phyloP scores from a whole-genome alignment of 2,888 invertebrate species.

The Blastobasis adustella region DNA sequence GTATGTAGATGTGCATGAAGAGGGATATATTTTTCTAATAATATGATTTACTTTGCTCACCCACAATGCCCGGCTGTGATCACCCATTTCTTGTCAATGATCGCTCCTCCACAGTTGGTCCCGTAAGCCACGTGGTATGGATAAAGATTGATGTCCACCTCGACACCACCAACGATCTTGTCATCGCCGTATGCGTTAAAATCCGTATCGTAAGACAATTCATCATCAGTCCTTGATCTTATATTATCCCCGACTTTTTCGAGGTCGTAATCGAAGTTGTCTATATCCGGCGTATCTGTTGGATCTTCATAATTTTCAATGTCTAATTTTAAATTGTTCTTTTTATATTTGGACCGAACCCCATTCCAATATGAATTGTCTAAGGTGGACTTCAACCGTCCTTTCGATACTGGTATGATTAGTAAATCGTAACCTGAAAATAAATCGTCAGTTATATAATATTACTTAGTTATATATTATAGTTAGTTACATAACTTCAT shows the following conservation, averaged over 20 bases:
- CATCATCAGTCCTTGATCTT: conserved; percentile 9
- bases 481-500: no score
- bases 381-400: conserved; percentile 8
- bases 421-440: conserved; percentile 47
- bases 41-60: conserved; percentile 29
- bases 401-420: conserved; percentile 39
- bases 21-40: no score
- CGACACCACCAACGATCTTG: conserved; percentile 59
- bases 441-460: no score
- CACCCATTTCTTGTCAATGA: conserved; percentile 53
- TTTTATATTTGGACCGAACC: conserved; percentile 9
- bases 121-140: conserved; percentile 65
- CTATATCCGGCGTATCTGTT: conserved; percentile 41
- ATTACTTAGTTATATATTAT: no score
- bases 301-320: conserved; percentile 47
- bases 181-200: conserved; percentile 31
- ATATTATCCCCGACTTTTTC: conserved; percentile 17
- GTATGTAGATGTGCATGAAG: no score
- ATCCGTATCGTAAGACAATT: background rate
- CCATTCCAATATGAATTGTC: conserved; percentile 6
- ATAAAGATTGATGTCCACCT: conserved; percentile 57
- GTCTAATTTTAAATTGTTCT: conserved; percentile 31
- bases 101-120: conserved; percentile 59
- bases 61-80: conserved; percentile 67
- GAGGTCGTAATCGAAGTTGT: conserved; percentile 39